These are phyloP conservation scores for Poecilia velifera DNA, from an alignment of 2,797 vertebrate species.

Conservation along the genomic window DNA sequence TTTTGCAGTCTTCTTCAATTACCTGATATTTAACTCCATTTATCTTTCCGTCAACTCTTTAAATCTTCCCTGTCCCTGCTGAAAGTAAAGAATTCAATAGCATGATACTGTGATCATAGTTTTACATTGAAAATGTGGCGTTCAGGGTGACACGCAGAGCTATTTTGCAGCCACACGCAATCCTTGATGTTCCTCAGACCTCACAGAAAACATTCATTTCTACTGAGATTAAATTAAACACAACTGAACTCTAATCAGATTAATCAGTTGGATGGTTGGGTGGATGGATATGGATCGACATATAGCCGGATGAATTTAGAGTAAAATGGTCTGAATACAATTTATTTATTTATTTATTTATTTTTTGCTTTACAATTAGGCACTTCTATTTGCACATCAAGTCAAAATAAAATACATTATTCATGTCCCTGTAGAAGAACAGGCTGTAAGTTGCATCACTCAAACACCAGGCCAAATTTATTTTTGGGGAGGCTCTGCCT, in stretches of 20 bases:
- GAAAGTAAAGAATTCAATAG: not conserved
- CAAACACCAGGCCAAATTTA: constrained; percentile 6
- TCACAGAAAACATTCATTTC: not conserved
- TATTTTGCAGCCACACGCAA: not conserved
- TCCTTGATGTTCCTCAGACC: too few relatives aligned
- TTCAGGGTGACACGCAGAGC: not conserved
- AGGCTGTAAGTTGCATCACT: not conserved
- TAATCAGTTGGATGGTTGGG: not conserved
- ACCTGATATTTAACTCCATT: not conserved
- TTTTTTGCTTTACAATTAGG: not conserved
- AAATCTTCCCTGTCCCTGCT: not conserved
- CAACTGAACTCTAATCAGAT: too few relatives aligned
- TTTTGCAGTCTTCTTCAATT: not conserved
- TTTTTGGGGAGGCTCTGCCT: constrained; percentile 34
- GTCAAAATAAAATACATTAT: not conserved
- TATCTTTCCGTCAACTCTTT: not conserved
- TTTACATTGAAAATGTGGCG: not conserved
- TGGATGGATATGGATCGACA: not conserved
- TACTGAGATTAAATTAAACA: not conserved
- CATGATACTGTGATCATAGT: not conserved
- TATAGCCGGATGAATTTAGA: too few relatives aligned
- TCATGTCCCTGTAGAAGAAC: not conserved
- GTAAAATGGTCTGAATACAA: too few relatives aligned
- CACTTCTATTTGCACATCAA: not conserved
- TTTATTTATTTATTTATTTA: too few relatives aligned